These are phyloP conservation scores for Drosophila melanosoma DNA, from an alignment of 2,888 invertebrate genomes.

Conservation along the genomic window DNA sequence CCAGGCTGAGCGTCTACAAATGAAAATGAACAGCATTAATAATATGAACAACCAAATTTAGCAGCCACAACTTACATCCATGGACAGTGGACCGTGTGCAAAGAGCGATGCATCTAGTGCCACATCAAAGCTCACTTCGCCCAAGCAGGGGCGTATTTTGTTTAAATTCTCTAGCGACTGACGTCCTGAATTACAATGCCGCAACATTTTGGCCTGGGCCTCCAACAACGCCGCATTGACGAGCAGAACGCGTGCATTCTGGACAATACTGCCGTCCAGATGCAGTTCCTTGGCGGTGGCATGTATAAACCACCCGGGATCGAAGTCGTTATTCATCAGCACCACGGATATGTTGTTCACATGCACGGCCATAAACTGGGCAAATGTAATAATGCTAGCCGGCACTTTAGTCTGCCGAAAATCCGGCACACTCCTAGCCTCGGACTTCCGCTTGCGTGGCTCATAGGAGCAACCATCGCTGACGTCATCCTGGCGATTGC, in stretches of 20 bases:
- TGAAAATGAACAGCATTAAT: not conserved
- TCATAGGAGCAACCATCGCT: constrained; percentile 80
- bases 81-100: constrained; percentile 93
- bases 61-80: constrained; percentile 87
- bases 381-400: constrained; percentile 92
- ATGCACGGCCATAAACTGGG: constrained; percentile 95
- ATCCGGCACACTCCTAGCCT: constrained; percentile 86
- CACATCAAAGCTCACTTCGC: constrained; percentile 90
- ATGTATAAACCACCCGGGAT: constrained; percentile 89
- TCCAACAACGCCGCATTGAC: constrained; percentile 90
- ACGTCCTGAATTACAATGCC: constrained; percentile 82
- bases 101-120: constrained; percentile 91
- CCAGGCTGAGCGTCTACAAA: constrained; percentile 83
- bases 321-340: constrained; percentile 87
- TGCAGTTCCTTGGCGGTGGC: constrained; percentile 89
- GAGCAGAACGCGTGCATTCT: constrained; percentile 89
- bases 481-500: constrained; percentile 64
- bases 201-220: constrained; percentile 86
- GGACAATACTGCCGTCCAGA: constrained; percentile 89
- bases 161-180: constrained; percentile 84
- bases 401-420: constrained; percentile 92
- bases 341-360: constrained; percentile 90
- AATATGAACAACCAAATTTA: not conserved
- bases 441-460: constrained; percentile 75
- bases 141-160: constrained; percentile 88